Evolutionary conservation across 2,888 invertebrate species (phyloP), one percentile per base, ranked within the genome.

Genomic region (Melitaea athalia): DNA sequence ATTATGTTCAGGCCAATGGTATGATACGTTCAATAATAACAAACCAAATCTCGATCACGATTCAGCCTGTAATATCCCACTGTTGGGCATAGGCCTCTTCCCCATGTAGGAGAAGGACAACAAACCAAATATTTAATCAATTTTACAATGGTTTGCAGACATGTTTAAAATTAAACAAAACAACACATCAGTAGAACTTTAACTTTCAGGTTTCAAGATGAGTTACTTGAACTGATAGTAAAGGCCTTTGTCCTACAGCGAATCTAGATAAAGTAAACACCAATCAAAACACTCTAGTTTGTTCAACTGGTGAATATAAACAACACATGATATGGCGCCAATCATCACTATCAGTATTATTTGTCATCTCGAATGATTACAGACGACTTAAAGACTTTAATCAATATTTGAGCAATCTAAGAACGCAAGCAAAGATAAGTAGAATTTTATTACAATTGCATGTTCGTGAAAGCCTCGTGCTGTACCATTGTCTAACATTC

Each of bases 381-480:
- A 49, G n/a, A 49, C 52, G 38, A 38, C 4, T 49, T 65, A 45
- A 33, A 61, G 12, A 33, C 47, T 55, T 49, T 55, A 31, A 24
- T 55, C 55, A 67, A 67, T 62, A 62, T 66, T 71, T 57, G 61
- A 63, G 59, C 50, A 59, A 69, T 49, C 50, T 63, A 45, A 50
- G 5, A 66, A 63, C 24, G 66, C 60, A 60, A 63, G 63, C 50
- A 65, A 47, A 11, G 52, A 63, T 68, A 60, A 63, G 7, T 57
- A 11, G 5, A 11, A 57, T 14, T 42, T 42, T 7, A 38, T 38
- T 38, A 38, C 5, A 38, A 38, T 0, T 7, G 38, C 38, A 7
- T 5, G 38, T 38, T 38, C 5, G 5, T 38, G 38, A 3, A 38
- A 38, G 38, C 38, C 38, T 38, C 38, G 5, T 7, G 38, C 38